Evolutionary conservation across 2,888 invertebrate genomes (phyloP).

Genomic region (Folsomia candida): DNA sequence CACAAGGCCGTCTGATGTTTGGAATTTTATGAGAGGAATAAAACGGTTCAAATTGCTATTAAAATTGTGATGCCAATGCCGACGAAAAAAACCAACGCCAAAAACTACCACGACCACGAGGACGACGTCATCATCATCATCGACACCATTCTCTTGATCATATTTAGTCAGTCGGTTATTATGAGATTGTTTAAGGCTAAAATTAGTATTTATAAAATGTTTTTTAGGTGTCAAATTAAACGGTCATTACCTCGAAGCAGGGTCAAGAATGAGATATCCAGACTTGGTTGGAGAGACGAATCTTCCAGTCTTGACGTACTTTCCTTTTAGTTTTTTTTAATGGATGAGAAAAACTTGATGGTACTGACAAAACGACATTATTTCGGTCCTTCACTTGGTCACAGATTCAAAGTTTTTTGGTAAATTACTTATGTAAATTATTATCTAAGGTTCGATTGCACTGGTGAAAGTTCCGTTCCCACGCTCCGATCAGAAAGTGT

Average conservation of each 20-base stretch:
- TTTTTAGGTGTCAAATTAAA: too few species aligned
- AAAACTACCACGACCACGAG: too few species aligned
- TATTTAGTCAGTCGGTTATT: neutral
- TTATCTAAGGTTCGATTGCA: too few species aligned
- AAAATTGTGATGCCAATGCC: neutral
- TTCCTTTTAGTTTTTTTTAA: neutral
- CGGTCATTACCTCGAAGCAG: neutral
- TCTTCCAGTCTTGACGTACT: neutral
- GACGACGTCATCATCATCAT: neutral
- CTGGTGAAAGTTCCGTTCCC: neutral
- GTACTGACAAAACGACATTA: too few species aligned
- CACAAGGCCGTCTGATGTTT: conserved; percentile 11
- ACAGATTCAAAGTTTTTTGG: too few species aligned
- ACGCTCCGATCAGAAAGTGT: neutral
- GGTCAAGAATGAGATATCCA: neutral
- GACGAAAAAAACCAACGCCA: neutral
- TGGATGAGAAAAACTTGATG: neutral
- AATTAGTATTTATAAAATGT: neutral
- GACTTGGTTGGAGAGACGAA: neutral
- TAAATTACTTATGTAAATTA: too few species aligned
- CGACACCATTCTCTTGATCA: too few species aligned
- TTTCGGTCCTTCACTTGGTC: too few species aligned
- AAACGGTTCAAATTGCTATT: conserved; percentile 13
- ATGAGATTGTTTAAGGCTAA: neutral
- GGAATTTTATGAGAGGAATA: conserved; percentile 10